phyloP scores from a whole-genome alignment of 2,797 vertebrate species.

The Euphonia xanthogaster region DNA sequence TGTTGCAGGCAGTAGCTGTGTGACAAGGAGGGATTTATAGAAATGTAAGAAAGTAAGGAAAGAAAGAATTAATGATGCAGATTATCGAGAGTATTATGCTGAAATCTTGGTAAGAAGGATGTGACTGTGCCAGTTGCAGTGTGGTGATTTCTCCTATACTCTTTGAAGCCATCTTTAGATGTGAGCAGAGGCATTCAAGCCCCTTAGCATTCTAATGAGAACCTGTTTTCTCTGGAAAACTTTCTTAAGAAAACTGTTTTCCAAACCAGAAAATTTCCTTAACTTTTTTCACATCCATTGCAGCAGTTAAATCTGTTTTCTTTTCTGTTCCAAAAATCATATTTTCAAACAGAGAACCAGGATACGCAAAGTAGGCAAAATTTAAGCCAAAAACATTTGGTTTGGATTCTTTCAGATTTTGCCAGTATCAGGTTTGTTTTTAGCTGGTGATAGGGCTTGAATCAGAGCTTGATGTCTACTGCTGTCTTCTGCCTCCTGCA shows the following conservation, averaged over 20 bases:
- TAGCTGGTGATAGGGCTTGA: not conserved
- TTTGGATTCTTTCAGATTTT: not conserved
- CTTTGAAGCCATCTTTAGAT: not conserved
- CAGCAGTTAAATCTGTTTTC: not conserved
- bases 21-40: not conserved
- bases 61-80: not conserved
- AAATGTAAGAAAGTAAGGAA: not conserved
- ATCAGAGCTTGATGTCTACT: not conserved
- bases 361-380: not conserved
- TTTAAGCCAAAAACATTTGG: not conserved
- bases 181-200: not conserved
- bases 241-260: not conserved
- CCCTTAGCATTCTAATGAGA: not conserved
- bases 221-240: not conserved
- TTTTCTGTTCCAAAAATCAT: not conserved
- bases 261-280: not conserved
- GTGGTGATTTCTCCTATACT: not conserved
- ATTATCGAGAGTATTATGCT: not conserved
- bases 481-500: not conserved
- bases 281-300: not conserved
- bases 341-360: not conserved
- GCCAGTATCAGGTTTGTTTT: not conserved
- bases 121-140: not conserved
- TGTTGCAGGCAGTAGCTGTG: not conserved
- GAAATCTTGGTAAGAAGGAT: not conserved